phyloP scores from a whole-genome alignment of 2,888 invertebrate species.

The Ctenicera cuprea region DNA sequence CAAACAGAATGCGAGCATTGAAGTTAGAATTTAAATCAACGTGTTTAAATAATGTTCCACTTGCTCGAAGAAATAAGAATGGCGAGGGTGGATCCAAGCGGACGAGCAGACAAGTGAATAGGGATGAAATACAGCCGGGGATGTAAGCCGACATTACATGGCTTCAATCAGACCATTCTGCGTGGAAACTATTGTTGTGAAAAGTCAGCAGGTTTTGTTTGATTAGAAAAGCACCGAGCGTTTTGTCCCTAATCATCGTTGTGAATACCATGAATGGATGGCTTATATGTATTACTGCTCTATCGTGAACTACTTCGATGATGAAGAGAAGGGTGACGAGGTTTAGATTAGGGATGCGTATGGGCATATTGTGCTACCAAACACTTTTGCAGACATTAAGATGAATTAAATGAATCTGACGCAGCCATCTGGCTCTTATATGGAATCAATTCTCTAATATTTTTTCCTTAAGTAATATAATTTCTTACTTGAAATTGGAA shows the following conservation, averaged over 20 bases:
- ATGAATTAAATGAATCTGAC: conserved; percentile 38
- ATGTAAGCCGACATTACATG: conserved; percentile 65
- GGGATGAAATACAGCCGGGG: conserved; percentile 56
- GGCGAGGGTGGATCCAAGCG: conserved; percentile 53
- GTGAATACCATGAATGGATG: conserved; percentile 54
- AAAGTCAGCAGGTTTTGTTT: conserved; percentile 72
- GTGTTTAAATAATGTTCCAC: conserved; percentile 52
- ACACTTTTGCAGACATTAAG: conserved; percentile 41
- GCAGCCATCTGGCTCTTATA: conserved; percentile 42
- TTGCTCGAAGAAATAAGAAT: conserved; percentile 52
- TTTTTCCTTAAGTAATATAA: not conserved
- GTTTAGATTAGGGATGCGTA: conserved; percentile 43
- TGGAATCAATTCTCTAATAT: not conserved
- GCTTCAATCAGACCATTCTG: conserved; percentile 69
- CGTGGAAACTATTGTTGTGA: conserved; percentile 68
- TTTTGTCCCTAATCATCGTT: conserved; percentile 70
- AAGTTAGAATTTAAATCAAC: conserved; percentile 36
- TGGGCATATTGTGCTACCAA: conserved; percentile 38
- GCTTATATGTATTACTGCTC: conserved; percentile 53
- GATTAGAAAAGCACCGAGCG: conserved; percentile 70
- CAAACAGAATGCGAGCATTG: not conserved
- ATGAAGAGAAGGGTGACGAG: conserved; percentile 47
- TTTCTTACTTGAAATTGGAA: no score
- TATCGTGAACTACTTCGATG: conserved; percentile 52
- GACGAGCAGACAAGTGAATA: conserved; percentile 54